These are phyloP conservation scores for Sebastes fasciatus DNA, from an alignment of 2,113 vertebrate genomes.

Conservation along the genomic window DNA sequence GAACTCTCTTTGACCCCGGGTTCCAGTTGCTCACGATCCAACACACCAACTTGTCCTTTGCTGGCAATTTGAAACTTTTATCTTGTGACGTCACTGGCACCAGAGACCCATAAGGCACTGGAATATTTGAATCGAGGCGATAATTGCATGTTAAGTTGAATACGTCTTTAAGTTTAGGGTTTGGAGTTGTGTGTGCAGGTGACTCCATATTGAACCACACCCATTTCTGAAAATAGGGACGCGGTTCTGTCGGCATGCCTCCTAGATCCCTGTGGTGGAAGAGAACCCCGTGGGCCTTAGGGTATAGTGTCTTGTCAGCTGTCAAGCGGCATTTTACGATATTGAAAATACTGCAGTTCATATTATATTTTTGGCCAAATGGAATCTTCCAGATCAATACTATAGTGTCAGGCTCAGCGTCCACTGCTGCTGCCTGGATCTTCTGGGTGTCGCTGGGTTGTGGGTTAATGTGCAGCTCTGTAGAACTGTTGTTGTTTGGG, in stretches of 20 bases:
- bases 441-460: constrained; percentile 48
- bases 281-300: constrained; percentile 86
- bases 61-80: constrained; percentile 85
- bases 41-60: constrained; percentile 89
- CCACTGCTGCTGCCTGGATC: constrained; percentile 79
- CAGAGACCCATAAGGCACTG: constrained; percentile 90
- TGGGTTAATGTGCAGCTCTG: neutral
- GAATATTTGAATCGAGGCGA: constrained; percentile 88
- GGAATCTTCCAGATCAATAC: constrained; percentile 91
- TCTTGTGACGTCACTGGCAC: constrained; percentile 75
- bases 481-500: neutral
- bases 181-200: constrained; percentile 83
- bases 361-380: constrained; percentile 84
- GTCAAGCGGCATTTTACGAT: constrained; percentile 88
- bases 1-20: constrained; percentile 82
- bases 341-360: constrained; percentile 82
- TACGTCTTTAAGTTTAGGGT: constrained; percentile 82
- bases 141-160: constrained; percentile 91
- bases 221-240: constrained; percentile 91
- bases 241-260: constrained; percentile 84
- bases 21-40: constrained; percentile 95
- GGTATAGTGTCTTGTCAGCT: constrained; percentile 84
- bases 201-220: constrained; percentile 93
- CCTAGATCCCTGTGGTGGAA: constrained; percentile 89
- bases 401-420: constrained; percentile 84